phyloP scores from a whole-genome alignment of 1,140 invertebrate genomes.

The Pentalonia nigronervosa region DNA sequence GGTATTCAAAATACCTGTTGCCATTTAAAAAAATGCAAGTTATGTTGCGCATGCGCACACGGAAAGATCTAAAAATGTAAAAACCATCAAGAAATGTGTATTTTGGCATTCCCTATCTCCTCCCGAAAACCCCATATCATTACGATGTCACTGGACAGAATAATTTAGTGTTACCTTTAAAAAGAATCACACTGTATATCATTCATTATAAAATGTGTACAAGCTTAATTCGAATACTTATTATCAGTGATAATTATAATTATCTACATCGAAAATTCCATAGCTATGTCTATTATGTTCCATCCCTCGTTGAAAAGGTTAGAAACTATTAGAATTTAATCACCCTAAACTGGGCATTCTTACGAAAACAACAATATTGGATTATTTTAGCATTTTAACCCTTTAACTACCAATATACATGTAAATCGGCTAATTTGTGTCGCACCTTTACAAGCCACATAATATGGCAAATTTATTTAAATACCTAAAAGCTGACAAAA shows the following conservation, averaged over 20 bases:
- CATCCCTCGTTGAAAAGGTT: constrained; percentile 24
- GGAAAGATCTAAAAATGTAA: no score
- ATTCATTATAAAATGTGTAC: not conserved
- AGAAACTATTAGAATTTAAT: constrained; percentile 34
- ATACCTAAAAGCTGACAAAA: not conserved
- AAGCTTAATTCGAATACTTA: not conserved
- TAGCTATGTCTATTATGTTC: not conserved
- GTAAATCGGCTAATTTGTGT: constrained; percentile 26
- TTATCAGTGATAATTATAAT: not conserved
- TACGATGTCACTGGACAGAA: no score
- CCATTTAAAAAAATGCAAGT: no score
- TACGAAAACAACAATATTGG: constrained; percentile 25
- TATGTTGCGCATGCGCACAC: no score
- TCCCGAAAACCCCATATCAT: no score
- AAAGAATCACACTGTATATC: no score
- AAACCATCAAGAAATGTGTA: no score
- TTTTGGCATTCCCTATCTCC: no score
- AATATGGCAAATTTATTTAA: not conserved
- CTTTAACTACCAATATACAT: constrained; percentile 25
- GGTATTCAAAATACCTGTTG: no score
- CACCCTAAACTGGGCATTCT: not conserved
- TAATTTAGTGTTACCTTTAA: no score
- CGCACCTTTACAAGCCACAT: not conserved
- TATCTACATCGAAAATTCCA: not conserved
- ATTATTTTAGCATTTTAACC: constrained; percentile 17